These are phyloP conservation scores for Darevskia nairensis DNA, from an alignment of 2,797 vertebrate genomes.

Conservation along the genomic window DNA sequence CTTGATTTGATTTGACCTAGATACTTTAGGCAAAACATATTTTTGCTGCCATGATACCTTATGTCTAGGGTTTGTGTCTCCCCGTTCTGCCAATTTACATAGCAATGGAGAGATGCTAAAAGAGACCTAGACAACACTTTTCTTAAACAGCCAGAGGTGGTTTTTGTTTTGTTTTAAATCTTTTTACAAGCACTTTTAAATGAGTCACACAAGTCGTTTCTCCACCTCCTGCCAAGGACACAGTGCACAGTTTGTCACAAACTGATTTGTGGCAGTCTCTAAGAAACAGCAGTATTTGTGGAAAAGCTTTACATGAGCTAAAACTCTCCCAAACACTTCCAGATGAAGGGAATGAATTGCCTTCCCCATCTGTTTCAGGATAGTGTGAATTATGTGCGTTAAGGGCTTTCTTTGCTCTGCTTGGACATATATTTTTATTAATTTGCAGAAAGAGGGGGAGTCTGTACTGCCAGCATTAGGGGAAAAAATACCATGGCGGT, in stretches of 20 bases:
- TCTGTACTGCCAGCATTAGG: not conserved
- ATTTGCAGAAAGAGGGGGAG: not conserved
- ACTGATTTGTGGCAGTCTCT: conserved; percentile 16
- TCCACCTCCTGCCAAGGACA: conserved; percentile 49
- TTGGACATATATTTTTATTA: not conserved
- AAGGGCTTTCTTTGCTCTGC: not conserved
- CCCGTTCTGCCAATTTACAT: not conserved
- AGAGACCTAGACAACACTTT: conserved; percentile 11
- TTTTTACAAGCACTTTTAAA: conserved; percentile 32
- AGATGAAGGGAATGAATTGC: conserved; percentile 25
- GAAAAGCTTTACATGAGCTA: conserved; percentile 27
- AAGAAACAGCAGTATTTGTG: conserved; percentile 35
- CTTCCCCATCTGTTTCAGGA: not conserved
- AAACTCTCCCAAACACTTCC: conserved; percentile 19
- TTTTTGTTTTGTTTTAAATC: not conserved
- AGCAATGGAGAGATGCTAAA: not conserved
- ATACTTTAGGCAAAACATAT: not conserved
- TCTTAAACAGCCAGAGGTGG: not conserved
- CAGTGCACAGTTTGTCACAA: conserved; percentile 49
- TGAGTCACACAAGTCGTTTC: conserved; percentile 39
- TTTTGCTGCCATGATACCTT: not conserved
- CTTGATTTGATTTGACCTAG: not conserved
- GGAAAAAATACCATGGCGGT: too few relatives aligned
- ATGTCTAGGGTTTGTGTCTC: not conserved
- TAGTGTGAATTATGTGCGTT: not conserved